Evolutionary conservation across 2,797 vertebrate genomes (phyloP).

Genomic region (Chelidonichthys spinosus): DNA sequence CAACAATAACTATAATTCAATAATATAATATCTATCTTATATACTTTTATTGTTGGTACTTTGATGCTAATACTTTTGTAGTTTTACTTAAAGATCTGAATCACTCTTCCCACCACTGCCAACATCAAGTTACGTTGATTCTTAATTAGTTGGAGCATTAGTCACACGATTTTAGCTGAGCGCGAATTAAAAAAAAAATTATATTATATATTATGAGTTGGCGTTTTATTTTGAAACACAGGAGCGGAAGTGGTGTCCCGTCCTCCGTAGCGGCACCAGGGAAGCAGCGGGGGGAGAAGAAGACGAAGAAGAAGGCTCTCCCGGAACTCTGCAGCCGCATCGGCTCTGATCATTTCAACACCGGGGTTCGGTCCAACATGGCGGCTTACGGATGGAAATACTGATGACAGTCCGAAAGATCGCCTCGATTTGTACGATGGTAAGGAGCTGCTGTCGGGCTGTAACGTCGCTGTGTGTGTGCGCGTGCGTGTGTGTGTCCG

Average conservation of each 20-base stretch:
- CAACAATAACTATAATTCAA: neutral
- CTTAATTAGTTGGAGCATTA: neutral
- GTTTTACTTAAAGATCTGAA: neutral
- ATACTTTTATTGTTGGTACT: neutral
- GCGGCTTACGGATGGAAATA: slow-evolving; percentile 91
- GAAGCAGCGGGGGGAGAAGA: slow-evolving; percentile 2
- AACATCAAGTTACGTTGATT: too few relatives aligned
- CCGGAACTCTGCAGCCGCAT: slow-evolving; percentile 81
- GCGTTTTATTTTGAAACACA: slow-evolving; percentile 28
- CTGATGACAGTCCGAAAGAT: slow-evolving; percentile 97
- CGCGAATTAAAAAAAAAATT: neutral
- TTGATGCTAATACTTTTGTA: neutral
- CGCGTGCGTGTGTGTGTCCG: neutral
- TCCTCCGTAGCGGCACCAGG: neutral
- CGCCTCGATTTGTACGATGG: slow-evolving; percentile 98
- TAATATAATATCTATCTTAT: neutral
- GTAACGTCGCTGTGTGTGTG: neutral
- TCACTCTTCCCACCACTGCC: too few relatives aligned
- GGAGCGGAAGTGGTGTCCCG: neutral
- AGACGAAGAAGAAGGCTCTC: slow-evolving; percentile 52
- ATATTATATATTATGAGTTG: neutral
- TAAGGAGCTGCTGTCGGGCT: slow-evolving; percentile 66
- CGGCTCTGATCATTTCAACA: slow-evolving; percentile 84
- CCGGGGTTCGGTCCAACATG: slow-evolving; percentile 89
- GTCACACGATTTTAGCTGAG: neutral